Evolutionary conservation across 2,888 invertebrate genomes (phyloP).

Genomic region (Pemphredon lugubris): DNA sequence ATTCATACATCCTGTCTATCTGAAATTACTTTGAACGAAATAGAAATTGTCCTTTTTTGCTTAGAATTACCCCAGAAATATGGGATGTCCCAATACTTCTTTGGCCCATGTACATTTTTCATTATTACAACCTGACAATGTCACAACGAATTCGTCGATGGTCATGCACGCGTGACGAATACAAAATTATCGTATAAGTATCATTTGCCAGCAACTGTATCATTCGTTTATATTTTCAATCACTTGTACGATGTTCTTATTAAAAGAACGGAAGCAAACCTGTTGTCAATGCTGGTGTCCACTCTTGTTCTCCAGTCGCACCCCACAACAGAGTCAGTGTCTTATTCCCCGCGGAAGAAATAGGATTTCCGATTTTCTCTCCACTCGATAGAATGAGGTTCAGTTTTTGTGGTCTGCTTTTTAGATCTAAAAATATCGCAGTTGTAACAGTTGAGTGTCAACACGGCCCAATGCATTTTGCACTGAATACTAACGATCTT

Average conservation of each 20-base stretch:
- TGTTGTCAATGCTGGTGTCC: slow-evolving; percentile 97
- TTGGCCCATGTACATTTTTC: no score
- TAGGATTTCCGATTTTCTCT: slow-evolving; percentile 73
- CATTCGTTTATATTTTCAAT: slow-evolving; percentile 21
- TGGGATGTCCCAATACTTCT: no score
- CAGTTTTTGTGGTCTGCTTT: slow-evolving; percentile 68
- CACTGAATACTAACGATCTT: slow-evolving; percentile 81
- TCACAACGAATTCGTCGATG: slow-evolving; percentile 28
- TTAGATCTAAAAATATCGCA: slow-evolving; percentile 65
- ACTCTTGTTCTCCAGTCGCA: slow-evolving; percentile 97
- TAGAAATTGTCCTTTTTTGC: no score
- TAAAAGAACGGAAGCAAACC: slow-evolving; percentile 83
- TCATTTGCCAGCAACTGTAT: slow-evolving; percentile 35
- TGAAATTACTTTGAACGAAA: no score
- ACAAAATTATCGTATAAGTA: slow-evolving; percentile 40
- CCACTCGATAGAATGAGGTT: slow-evolving; percentile 70
- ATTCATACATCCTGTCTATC: no score
- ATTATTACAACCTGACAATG: slow-evolving; percentile 2
- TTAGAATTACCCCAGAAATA: no score
- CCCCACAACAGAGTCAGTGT: slow-evolving; percentile 92
- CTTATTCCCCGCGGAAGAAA: slow-evolving; percentile 76
- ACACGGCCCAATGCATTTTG: neutral
- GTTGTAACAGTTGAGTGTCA: neutral
- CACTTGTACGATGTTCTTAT: slow-evolving; percentile 24
- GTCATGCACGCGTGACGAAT: slow-evolving; percentile 27